phyloP scores from a whole-genome alignment of 92 coral and sea anemone genomes.

The Meandrina meandrites region DNA sequence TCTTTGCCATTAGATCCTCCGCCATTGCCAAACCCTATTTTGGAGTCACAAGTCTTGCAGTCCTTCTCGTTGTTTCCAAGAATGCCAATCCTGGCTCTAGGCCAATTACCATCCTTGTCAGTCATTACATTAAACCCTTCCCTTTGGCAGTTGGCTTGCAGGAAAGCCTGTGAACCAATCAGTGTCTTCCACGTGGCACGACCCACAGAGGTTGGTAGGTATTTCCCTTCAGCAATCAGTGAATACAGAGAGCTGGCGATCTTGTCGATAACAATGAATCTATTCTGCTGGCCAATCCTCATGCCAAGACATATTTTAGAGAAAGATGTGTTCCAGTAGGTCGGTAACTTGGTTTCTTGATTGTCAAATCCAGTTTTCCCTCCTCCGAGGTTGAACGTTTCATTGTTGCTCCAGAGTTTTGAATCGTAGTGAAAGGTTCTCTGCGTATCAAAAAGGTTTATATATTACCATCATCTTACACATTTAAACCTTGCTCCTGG shows the following conservation, averaged over 20 bases:
- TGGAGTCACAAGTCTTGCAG: not conserved
- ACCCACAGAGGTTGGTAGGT: not conserved
- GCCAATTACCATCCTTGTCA: not conserved
- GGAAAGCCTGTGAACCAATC: not conserved
- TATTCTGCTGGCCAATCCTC: not conserved
- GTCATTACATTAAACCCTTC: not conserved
- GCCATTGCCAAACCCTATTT: not conserved
- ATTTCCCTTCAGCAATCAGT: not conserved
- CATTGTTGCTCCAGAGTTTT: too few relatives aligned
- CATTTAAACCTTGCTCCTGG: too few relatives aligned
- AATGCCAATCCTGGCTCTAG: not conserved
- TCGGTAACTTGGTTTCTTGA: constrained; percentile 29
- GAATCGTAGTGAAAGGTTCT: too few relatives aligned
- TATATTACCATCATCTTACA: not conserved
- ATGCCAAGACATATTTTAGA: not conserved
- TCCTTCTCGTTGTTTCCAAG: not conserved
- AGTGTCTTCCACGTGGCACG: not conserved
- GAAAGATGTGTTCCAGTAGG: constrained; percentile 34
- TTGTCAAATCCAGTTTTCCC: constrained; percentile 28
- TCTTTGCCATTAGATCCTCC: not conserved
- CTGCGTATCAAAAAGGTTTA: not conserved
- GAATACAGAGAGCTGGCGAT: not conserved
- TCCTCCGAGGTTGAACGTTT: not conserved
- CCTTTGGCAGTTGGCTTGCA: not conserved
- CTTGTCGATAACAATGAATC: not conserved